These are phyloP conservation scores for Acrobasis suavella DNA, from an alignment of 2,888 invertebrate genomes.

Conservation along the genomic window DNA sequence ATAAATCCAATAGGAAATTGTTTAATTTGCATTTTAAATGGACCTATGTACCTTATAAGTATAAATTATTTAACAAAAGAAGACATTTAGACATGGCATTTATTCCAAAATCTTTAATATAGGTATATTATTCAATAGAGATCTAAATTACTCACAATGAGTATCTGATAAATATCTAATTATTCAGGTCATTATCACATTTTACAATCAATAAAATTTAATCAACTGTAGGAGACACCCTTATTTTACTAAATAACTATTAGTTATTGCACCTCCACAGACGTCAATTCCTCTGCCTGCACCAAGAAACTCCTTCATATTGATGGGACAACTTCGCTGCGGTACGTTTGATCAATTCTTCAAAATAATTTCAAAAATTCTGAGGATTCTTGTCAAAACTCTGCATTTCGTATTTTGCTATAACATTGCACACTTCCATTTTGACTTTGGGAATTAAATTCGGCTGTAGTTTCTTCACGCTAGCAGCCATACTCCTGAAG, in stretches of 20 bases:
- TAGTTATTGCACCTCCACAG: conserved; percentile 4
- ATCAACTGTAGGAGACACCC: background rate
- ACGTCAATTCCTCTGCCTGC: background rate
- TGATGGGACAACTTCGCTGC: background rate
- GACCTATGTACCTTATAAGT: background rate
- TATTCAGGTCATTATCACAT: conserved; percentile 3
- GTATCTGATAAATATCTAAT: conserved; percentile 2
- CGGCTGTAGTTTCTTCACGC: conserved; percentile 75
- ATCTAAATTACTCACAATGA: conserved; percentile 22
- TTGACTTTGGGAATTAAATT: conserved; percentile 77
- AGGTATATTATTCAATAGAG: background rate
- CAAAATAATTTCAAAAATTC: conserved; percentile 29
- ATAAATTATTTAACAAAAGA: background rate
- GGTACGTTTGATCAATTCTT: background rate
- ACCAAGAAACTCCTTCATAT: background rate
- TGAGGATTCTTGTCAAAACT: conserved; percentile 64
- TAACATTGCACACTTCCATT: conserved; percentile 79
- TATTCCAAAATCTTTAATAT: background rate
- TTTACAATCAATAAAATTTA: background rate
- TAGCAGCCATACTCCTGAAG: conserved; percentile 77
- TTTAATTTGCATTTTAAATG: too few species aligned
- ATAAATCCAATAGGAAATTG: too few species aligned
- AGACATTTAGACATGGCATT: background rate
- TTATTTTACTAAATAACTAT: background rate
- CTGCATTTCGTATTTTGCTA: conserved; percentile 79